These are phyloP conservation scores for Caenorhabditis afra DNA, from an alignment of 2,888 invertebrate species.

Conservation along the genomic window DNA sequence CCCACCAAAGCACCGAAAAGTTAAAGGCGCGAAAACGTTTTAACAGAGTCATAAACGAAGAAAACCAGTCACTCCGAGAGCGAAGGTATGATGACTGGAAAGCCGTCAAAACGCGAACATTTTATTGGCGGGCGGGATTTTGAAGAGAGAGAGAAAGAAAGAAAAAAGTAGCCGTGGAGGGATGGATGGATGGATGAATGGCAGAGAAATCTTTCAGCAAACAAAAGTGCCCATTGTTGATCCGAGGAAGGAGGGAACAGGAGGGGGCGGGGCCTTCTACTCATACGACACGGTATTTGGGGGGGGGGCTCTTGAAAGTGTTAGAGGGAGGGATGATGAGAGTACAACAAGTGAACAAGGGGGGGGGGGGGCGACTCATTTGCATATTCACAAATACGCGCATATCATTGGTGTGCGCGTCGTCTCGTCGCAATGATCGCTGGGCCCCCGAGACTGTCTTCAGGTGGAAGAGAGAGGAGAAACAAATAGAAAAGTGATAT, in stretches of 20 bases:
- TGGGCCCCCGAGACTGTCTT: no score
- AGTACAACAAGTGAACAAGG: not conserved
- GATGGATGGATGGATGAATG: not conserved
- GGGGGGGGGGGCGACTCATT: slow-evolving; percentile 34
- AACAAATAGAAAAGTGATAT: slow-evolving; percentile 8
- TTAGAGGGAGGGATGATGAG: no score
- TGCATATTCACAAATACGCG: slow-evolving; percentile 41
- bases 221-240: not conserved
- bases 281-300: no score
- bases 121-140: not conserved
- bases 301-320: slow-evolving; percentile 8
- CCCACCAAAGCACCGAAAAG: not conserved
- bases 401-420: slow-evolving; percentile 9
- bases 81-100: not conserved
- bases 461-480: not conserved
- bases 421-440: not conserved
- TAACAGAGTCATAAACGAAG: not conserved
- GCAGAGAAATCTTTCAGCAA: not conserved
- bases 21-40: not conserved
- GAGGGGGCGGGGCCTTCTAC: not conserved
- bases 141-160: not conserved
- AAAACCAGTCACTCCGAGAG: not conserved
- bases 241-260: not conserved
- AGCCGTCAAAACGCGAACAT: slow-evolving; percentile 9
- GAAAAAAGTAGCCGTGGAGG: not conserved